Evolutionary conservation across 1,140 invertebrate genomes (phyloP).

Genomic region (Caerostris darwini): DNA sequence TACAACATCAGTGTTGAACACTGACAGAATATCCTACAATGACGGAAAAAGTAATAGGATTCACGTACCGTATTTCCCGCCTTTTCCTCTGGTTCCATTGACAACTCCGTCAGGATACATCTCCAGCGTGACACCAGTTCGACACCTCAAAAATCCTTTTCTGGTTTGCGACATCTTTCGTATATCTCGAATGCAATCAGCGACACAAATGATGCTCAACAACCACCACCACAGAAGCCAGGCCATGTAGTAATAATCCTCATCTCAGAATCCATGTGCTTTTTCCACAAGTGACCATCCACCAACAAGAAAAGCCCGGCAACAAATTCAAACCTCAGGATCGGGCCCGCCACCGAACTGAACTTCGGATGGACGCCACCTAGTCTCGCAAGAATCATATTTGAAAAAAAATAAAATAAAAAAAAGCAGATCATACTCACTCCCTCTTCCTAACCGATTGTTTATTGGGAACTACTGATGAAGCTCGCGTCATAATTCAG

Average conservation of each 20-base stretch:
- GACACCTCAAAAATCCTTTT: neutral
- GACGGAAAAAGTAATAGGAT: too few species aligned
- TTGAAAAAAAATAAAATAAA: neutral
- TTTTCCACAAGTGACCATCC: neutral
- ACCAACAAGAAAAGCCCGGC: neutral
- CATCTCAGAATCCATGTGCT: neutral
- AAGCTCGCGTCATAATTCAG: too few species aligned
- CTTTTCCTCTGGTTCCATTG: neutral
- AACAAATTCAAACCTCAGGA: neutral
- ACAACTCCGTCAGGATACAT: conserved; percentile 5
- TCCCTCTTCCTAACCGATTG: neutral
- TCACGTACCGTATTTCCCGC: conserved; percentile 28
- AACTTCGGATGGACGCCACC: neutral
- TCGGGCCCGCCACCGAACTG: neutral
- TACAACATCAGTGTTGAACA: neutral
- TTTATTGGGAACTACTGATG: neutral
- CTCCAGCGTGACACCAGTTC: neutral
- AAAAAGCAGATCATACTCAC: neutral
- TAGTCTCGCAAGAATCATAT: neutral
- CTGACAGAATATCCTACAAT: neutral
- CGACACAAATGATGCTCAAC: neutral
- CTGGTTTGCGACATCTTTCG: neutral
- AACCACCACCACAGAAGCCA: neutral
- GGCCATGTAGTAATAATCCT: neutral
- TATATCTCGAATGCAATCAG: neutral